Evolutionary conservation across 2,113 vertebrate genomes (phyloP).

Genomic region (Brachypodius melanocephalos): DNA sequence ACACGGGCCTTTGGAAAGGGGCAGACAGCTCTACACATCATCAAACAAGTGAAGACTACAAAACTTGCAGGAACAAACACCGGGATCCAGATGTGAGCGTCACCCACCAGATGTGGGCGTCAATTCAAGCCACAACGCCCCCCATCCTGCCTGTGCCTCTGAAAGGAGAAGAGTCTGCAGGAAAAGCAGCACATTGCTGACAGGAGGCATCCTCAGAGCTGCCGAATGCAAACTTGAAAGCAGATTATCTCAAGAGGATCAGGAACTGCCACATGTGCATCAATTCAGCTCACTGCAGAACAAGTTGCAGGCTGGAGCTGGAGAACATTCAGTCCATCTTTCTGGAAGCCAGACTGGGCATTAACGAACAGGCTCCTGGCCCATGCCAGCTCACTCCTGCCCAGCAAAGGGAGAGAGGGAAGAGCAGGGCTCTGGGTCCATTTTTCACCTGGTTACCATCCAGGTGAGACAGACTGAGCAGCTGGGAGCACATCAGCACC

Average conservation of each 20-base stretch:
- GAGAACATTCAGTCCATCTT: not conserved
- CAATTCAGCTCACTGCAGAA: not conserved
- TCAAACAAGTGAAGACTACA: not conserved
- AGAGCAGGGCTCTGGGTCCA: not conserved
- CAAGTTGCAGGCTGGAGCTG: not conserved
- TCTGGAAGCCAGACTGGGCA: not conserved
- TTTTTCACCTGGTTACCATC: not conserved
- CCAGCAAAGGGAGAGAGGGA: not conserved
- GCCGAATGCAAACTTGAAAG: slow-evolving; percentile 52
- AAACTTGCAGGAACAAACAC: not conserved
- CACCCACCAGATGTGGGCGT: slow-evolving; percentile 29
- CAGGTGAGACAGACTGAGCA: not conserved
- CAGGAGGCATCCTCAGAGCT: not conserved
- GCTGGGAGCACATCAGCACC: not conserved
- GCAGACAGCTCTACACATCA: not conserved
- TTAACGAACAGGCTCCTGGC: not conserved
- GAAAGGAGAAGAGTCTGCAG: not conserved
- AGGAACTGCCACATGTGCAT: slow-evolving; percentile 43
- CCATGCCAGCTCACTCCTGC: not conserved
- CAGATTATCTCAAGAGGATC: slow-evolving; percentile 64
- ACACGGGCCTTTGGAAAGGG: not conserved
- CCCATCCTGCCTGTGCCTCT: not conserved
- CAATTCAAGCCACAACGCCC: not conserved
- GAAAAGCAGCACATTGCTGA: slow-evolving; percentile 34
- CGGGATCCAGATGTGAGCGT: slow-evolving; percentile 12